phyloP scores from a whole-genome alignment of 2,797 vertebrate genomes.

The Limosa lapponica region DNA sequence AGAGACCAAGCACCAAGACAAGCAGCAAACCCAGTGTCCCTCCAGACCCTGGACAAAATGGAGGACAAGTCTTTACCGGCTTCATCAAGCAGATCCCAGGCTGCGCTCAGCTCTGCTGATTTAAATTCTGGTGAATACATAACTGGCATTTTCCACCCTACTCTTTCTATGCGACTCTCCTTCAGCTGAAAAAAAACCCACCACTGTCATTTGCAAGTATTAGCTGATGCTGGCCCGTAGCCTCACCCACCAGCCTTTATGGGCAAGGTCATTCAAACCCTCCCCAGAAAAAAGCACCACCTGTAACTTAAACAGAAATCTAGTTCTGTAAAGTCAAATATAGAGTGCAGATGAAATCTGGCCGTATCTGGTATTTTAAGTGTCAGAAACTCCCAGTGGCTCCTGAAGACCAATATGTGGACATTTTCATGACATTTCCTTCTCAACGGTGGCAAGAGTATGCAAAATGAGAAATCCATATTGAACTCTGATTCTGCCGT shows the following conservation, averaged over 20 bases:
- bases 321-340: neutral
- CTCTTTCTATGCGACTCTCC: neutral
- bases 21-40: neutral
- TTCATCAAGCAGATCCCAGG: neutral
- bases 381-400: neutral
- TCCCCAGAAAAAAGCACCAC: neutral
- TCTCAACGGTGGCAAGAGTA: neutral
- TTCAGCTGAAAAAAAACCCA: neutral
- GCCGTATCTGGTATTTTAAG: fast-evolving
- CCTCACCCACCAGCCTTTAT: neutral
- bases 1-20: neutral
- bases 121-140: neutral
- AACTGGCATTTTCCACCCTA: neutral
- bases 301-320: neutral
- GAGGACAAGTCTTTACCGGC: neutral
- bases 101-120: neutral
- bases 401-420: neutral
- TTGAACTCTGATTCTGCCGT: neutral
- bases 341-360: neutral
- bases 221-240: neutral
- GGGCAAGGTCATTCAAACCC: neutral
- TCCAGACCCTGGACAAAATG: neutral
- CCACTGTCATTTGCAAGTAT: neutral
- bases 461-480: neutral
- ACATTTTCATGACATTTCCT: neutral